Evolutionary conservation across 2,797 vertebrate genomes (phyloP), one percentile per base, ranked within the genome.

Genomic region (Danio albolineatus): DNA sequence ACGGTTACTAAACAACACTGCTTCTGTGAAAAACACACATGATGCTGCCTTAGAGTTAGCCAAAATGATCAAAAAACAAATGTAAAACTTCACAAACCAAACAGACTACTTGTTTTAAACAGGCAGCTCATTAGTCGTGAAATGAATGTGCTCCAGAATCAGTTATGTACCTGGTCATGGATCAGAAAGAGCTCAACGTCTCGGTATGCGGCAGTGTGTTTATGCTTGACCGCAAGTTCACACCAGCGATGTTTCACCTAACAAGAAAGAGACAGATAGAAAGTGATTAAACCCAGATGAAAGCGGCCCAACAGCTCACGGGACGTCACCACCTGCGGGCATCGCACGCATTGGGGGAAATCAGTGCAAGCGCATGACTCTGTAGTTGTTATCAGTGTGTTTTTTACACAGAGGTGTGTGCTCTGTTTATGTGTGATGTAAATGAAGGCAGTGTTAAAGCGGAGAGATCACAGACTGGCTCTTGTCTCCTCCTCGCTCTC

Each of bases 231-330:
- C 64, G 96, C 87, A 83, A 99, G 94, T 85, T 99, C 98, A 90
- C 97, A 99, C 98, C 98, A 99, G 62, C 97, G 95, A 91, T 99
- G 98, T 38, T 94, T 94, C 82, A 98, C 95, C 98, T 99, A 86
- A 57, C 76, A 43, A 82, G 46, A 76, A 46, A 71, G 46, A 79
- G 28, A 57, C 53, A 78, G 53, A 61, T 78, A 48, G 1, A 83
- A 28, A 86, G 57, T 39, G 43, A 71, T 66, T 77, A 65, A 61
- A 78, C 38, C 7, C 28, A 69, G 75, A 77, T 56, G 38, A 67
- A 76, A 82, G 71, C 59, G 71, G 28, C 43, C 19, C 53, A 62
- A 44, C 65, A 39, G 36, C 14, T 44, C 36, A 46, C 5, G 1
- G 39, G 38, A 62, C 38, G 28, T 53, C 56, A 67, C 19, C 17